A percentile compares a stretch with the other conserved stretches of the same genome.
Conservation (phyloP, 1,140 invertebrate genomes). For the Parasteatoda tepidariorum region DNA sequence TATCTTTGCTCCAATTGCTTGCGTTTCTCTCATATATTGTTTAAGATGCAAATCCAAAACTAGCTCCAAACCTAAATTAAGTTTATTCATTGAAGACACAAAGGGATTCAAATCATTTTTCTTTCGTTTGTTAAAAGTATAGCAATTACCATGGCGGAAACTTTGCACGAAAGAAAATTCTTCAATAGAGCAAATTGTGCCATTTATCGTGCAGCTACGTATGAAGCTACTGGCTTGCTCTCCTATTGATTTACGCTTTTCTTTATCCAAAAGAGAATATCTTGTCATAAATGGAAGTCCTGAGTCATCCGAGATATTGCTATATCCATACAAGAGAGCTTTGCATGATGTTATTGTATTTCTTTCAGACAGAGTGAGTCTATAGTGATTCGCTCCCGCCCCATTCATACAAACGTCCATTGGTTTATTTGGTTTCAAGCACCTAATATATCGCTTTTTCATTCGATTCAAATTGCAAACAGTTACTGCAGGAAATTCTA, state of each 20-base stretch:
- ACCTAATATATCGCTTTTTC: no score
- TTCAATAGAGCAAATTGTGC: background rate
- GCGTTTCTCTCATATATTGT: background rate
- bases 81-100: background rate
- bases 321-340: background rate
- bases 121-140: constrained; percentile 13
- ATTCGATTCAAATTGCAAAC: no score
- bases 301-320: no score
- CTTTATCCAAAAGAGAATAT: background rate
- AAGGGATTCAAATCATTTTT: no score
- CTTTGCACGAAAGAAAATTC: background rate
- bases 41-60: background rate
- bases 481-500: no score
- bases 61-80: background rate
- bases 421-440: no score
- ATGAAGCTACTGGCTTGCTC: background rate
- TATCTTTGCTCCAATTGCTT: constrained; percentile 6
- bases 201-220: background rate
- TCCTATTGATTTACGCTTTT: background rate
- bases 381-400: no score
- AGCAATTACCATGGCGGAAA: constrained; percentile 14
- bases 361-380: no score
- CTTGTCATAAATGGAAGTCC: background rate
- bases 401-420: no score
- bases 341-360: background rate